A percentile compares a stretch with the other conserved stretches of the same genome.
Conservation (phyloP, 2,797 vertebrate genomes). For the Euphonia xanthogaster region DNA sequence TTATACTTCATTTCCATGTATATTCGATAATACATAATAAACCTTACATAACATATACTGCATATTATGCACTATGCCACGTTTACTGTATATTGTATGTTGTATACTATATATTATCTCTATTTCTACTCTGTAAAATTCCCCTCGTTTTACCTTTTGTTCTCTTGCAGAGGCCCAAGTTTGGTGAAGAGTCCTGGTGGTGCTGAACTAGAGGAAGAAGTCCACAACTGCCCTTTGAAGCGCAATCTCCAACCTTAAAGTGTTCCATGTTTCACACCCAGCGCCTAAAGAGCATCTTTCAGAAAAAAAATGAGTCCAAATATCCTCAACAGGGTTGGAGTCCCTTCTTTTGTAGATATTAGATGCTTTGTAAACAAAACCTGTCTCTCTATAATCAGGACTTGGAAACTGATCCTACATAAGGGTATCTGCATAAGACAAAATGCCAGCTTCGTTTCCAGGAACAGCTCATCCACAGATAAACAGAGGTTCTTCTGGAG, state of each 20-base stretch:
- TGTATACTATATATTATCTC: not conserved
- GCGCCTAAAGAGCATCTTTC: not conserved
- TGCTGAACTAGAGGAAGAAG: not conserved
- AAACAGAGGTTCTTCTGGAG: not conserved
- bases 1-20: not conserved
- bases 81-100: not conserved
- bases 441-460: not conserved
- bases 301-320: not conserved
- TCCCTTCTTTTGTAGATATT: not conserved
- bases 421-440: not conserved
- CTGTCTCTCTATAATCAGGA: not conserved
- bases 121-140: not conserved
- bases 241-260: not conserved
- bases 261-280: not conserved
- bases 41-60: not conserved
- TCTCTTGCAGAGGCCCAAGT: not conserved
- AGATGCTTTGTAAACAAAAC: not conserved
- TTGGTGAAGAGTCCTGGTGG: not conserved
- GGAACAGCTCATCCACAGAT: not conserved
- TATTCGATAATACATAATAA: not conserved
- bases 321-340: not conserved
- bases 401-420: not conserved
- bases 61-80: not conserved
- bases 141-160: not conserved
- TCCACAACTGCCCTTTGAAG: not conserved